Evolutionary conservation across 2,113 vertebrate species (phyloP).

Genomic region (Tinamus guttatus): DNA sequence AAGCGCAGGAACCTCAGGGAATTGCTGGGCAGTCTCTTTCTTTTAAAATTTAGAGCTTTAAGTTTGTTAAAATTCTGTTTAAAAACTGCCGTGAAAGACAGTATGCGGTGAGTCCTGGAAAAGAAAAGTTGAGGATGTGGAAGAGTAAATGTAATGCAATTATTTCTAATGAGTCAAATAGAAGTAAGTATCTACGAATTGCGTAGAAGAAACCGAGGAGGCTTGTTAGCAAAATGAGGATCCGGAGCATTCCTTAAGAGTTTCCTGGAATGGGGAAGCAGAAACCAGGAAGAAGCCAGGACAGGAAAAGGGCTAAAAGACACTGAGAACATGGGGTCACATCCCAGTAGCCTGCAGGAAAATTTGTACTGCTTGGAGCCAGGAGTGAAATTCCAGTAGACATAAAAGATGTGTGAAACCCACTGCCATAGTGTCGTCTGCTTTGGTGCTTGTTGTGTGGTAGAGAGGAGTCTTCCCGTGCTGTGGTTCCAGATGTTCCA

Average conservation of each 20-base stretch:
- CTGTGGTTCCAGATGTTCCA: neutral
- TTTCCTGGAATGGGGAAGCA: neutral
- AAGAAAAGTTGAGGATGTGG: neutral
- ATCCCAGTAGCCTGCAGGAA: neutral
- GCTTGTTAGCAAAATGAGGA: neutral
- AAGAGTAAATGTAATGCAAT: neutral
- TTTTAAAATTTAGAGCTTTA: neutral
- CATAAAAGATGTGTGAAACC: neutral
- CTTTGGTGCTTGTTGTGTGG: neutral
- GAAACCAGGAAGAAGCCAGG: neutral
- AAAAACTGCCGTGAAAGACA: neutral
- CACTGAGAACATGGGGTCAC: neutral
- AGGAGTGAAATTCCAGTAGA: neutral
- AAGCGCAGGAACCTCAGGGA: neutral
- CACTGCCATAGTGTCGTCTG: neutral
- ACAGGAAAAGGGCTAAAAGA: neutral
- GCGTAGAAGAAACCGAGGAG: neutral
- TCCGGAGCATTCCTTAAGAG: neutral
- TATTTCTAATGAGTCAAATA: neutral
- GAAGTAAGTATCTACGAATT: neutral
- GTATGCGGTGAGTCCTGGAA: neutral
- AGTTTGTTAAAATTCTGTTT: neutral
- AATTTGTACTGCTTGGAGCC: neutral
- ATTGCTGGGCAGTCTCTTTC: neutral
- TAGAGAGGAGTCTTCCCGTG: neutral